Evolutionary conservation across 2,113 vertebrate genomes (phyloP).

Genomic region (Microtus oregoni): DNA sequence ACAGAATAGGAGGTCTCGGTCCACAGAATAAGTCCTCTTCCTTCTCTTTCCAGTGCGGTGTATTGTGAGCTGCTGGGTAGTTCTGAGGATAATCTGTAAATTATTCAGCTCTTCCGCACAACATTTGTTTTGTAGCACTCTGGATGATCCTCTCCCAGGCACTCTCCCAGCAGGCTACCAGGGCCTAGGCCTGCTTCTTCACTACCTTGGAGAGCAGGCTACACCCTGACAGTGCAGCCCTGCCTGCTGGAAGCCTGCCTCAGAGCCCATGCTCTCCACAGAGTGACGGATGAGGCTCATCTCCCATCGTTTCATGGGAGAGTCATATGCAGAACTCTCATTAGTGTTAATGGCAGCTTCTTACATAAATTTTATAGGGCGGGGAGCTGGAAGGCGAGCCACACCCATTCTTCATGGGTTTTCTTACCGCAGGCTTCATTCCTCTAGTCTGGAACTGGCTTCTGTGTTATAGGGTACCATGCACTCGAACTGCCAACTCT

Average conservation of each 20-base stretch:
- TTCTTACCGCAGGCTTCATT: background rate
- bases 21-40: rapidly evolving
- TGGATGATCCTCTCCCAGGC: conserved; percentile 35
- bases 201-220: conserved; percentile 65
- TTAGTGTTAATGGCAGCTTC: conserved; percentile 70
- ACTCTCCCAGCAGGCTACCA: conserved; percentile 52
- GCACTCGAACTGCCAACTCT: conserved; percentile 12
- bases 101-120: background rate
- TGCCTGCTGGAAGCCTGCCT: conserved; percentile 66
- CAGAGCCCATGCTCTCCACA: conserved; percentile 48
- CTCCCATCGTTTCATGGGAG: conserved; percentile 65
- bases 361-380: conserved; percentile 57
- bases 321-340: conserved; percentile 75
- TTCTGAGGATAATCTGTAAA: background rate
- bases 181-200: conserved; percentile 72
- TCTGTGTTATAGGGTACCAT: conserved; percentile 9
- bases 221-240: conserved; percentile 46
- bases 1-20: background rate
- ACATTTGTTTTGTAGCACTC: conserved; percentile 51
- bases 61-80: background rate
- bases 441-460: conserved; percentile 25
- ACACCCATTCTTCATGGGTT: background rate
- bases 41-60: rapidly evolving
- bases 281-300: conserved; percentile 70
- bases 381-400: background rate